Percentiles rank a stretch among this genome's conserved stretches.
phyloP scores from a whole-genome alignment of 1,140 invertebrate genomes.

The Stegodyphus dumicola region DNA sequence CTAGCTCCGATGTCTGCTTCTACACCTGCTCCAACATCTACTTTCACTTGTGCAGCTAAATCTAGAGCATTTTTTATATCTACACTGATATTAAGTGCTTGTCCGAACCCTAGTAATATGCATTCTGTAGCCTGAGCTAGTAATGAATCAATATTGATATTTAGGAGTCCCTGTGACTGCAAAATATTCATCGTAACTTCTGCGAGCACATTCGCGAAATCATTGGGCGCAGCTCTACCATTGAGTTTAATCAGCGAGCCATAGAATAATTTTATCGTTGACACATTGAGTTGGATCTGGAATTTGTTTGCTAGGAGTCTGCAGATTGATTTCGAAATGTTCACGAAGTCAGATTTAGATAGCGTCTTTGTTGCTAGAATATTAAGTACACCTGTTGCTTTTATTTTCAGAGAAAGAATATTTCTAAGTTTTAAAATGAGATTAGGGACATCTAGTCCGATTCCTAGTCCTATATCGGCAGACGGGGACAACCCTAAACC shows the following conservation, averaged over 20 bases:
- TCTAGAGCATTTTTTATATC: not conserved
- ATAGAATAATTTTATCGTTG: too few species aligned
- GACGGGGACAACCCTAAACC: not conserved
- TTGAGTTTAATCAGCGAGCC: too few species aligned
- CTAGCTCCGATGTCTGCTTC: not conserved
- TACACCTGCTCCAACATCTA: not conserved
- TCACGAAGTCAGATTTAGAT: too few species aligned
- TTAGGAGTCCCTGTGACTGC: not conserved
- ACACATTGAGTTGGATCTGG: too few species aligned
- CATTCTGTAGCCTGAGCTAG: too few species aligned
- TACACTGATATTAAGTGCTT: not conserved
- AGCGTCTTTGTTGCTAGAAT: too few species aligned
- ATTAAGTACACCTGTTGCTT: too few species aligned
- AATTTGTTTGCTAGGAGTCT: too few species aligned
- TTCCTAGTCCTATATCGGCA: not conserved
- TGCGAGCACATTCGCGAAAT: not conserved
- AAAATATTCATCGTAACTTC: not conserved
- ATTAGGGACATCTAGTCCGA: not conserved
- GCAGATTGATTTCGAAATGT: too few species aligned
- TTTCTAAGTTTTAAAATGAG: too few species aligned
- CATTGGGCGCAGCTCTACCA: too few species aligned
- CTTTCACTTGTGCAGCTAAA: not conserved
- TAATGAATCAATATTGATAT: not conserved
- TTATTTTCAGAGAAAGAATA: too few species aligned
- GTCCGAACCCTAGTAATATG: not conserved